These are phyloP conservation scores for Phymatocera aterrima DNA, from an alignment of 2,888 invertebrate genomes.

Conservation along the genomic window DNA sequence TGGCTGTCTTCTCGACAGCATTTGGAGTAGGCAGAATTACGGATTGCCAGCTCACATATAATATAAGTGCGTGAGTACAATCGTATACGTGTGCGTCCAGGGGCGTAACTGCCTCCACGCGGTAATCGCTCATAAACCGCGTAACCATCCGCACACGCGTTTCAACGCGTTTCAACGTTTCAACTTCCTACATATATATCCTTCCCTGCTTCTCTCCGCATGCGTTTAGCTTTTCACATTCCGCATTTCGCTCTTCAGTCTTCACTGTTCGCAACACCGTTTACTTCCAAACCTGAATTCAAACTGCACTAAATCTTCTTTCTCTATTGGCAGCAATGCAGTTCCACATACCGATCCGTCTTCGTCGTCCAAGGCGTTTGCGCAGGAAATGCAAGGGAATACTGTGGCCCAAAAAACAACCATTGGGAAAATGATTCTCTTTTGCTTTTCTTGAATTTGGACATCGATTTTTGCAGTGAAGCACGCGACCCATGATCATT, in stretches of 20 bases:
- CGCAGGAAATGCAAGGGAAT: background rate
- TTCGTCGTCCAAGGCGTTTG: background rate
- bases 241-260: background rate
- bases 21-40: background rate
- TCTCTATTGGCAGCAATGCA: constrained; percentile 63
- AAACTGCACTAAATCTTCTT: constrained; percentile 70
- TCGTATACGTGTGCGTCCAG: constrained; percentile 53
- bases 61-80: constrained; percentile 45
- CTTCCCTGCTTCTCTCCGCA: background rate
- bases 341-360: background rate
- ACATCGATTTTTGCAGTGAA: background rate
- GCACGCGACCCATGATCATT: background rate
- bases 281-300: constrained; percentile 21
- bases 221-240: background rate
- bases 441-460: background rate
- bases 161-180: background rate
- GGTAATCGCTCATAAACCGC: constrained; percentile 68
- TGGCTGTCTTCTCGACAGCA: background rate
- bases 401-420: no score
- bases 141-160: constrained; percentile 60
- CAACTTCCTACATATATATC: background rate
- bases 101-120: constrained; percentile 58
- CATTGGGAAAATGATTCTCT: background rate
- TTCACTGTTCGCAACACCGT: background rate
- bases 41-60: constrained; percentile 32